Percentiles rank a stretch among this genome's conserved stretches.
phyloP scores from a whole-genome alignment of 1,140 invertebrate genomes.

The Drosophila sturtevanti region DNA sequence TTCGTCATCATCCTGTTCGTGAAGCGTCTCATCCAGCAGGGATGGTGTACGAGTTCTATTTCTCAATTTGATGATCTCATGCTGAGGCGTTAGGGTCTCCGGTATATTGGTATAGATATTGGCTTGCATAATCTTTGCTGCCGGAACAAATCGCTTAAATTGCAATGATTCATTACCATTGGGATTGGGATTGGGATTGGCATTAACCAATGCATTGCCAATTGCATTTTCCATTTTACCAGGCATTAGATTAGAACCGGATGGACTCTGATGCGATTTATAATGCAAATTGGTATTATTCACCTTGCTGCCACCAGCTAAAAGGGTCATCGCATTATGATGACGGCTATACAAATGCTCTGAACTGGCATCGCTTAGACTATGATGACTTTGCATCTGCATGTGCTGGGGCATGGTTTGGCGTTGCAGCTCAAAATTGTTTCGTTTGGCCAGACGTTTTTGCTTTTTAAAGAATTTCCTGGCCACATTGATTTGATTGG shows the following conservation, averaged over 20 bases:
- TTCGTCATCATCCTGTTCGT: constrained; percentile 73
- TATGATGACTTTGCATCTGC: constrained; percentile 72
- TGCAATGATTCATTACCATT: constrained; percentile 34
- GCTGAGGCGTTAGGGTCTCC: constrained; percentile 86
- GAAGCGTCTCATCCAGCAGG: constrained; percentile 83
- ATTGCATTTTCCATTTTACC: constrained; percentile 48
- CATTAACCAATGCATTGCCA: not conserved
- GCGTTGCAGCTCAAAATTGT: constrained; percentile 87
- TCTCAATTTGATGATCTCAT: constrained; percentile 83
- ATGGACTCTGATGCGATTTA: constrained; percentile 28
- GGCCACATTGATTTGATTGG: constrained; percentile 95
- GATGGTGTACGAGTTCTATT: constrained; percentile 68
- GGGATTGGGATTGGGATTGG: constrained; percentile 49
- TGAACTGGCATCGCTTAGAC: constrained; percentile 84
- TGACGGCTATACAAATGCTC: constrained; percentile 78
- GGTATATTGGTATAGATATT: constrained; percentile 90
- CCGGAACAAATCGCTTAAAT: constrained; percentile 60
- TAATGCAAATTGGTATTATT: constrained; percentile 89
- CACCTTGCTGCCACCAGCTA: constrained; percentile 87
- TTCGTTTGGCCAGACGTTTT: constrained; percentile 89
- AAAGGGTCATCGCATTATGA: constrained; percentile 87
- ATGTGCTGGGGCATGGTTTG: constrained; percentile 85
- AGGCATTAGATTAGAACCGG: constrained; percentile 68
- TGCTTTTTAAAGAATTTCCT: constrained; percentile 96
- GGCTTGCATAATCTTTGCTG: constrained; percentile 84